phyloP scores from a whole-genome alignment of 2,113 vertebrate species.

The Dolichotis patagonum region DNA sequence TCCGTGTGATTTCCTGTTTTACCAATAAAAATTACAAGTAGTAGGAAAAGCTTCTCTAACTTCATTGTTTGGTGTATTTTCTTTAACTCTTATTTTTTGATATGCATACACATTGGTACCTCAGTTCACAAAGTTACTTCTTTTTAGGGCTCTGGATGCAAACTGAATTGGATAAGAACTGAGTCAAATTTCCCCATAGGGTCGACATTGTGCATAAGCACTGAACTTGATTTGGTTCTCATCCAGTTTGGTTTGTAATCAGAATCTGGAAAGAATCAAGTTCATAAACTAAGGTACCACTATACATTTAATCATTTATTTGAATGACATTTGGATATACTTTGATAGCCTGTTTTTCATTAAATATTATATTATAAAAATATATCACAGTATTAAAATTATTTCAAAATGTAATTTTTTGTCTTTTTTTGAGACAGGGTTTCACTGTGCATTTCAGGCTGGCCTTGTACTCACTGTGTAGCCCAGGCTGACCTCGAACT shows the following conservation, averaged over 20 bases:
- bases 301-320: not conserved
- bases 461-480: too few relatives aligned
- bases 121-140: too few relatives aligned
- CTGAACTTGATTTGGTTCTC: too few relatives aligned
- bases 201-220: too few relatives aligned
- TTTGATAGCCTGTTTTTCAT: not conserved
- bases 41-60: not conserved
- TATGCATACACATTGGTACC: not conserved
- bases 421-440: too few relatives aligned
- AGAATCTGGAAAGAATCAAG: too few relatives aligned
- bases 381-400: conserved; percentile 10
- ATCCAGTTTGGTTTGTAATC: too few relatives aligned
- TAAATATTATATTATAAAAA: not conserved
- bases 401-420: not conserved
- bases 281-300: too few relatives aligned
- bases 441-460: too few relatives aligned
- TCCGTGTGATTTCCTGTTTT: not conserved
- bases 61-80: not conserved
- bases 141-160: not conserved
- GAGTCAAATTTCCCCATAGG: too few relatives aligned
- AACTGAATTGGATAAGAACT: not conserved
- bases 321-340: not conserved
- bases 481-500: too few relatives aligned
- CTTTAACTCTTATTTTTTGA: conserved; percentile 3
- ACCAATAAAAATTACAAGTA: not conserved